Conservation (phyloP, 2,888 invertebrate genomes). For the Andricus quercusramuli region DNA sequence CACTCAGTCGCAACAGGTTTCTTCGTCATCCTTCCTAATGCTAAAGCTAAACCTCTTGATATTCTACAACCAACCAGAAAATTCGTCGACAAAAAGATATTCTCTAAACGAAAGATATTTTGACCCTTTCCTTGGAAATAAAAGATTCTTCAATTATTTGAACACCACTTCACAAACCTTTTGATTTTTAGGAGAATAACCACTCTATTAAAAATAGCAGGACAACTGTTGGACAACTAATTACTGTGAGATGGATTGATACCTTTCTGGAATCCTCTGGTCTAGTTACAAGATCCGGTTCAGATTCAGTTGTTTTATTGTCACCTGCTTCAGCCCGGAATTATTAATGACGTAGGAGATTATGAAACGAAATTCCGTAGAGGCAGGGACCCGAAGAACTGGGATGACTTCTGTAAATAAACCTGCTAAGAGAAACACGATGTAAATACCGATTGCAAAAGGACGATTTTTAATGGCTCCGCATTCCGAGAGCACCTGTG, state of each 20-base stretch:
- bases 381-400: neutral
- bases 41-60: constrained; percentile 57
- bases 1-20: constrained; percentile 68
- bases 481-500: constrained; percentile 9
- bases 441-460: constrained; percentile 18
- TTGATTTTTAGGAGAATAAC: too few species aligned
- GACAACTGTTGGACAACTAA: too few species aligned
- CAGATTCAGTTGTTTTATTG: neutral
- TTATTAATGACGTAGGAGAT: neutral
- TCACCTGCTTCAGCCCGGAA: neutral
- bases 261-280: neutral
- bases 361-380: constrained; percentile 8
- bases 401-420: constrained; percentile 17
- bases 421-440: constrained; percentile 1
- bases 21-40: constrained; percentile 67
- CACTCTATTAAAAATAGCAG: neutral
- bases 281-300: neutral
- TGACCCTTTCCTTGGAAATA: neutral
- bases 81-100: constrained; percentile 25
- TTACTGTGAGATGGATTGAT: neutral
- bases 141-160: too few species aligned
- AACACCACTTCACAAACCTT: too few species aligned
- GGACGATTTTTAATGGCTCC: constrained; percentile 10
- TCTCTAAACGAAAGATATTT: neutral
- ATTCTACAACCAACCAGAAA: constrained; percentile 50